Percentiles rank a stretch among this genome's conserved stretches.
phyloP scores from a whole-genome alignment of 2,888 invertebrate genomes.

The Pristionchus arcanus region DNA sequence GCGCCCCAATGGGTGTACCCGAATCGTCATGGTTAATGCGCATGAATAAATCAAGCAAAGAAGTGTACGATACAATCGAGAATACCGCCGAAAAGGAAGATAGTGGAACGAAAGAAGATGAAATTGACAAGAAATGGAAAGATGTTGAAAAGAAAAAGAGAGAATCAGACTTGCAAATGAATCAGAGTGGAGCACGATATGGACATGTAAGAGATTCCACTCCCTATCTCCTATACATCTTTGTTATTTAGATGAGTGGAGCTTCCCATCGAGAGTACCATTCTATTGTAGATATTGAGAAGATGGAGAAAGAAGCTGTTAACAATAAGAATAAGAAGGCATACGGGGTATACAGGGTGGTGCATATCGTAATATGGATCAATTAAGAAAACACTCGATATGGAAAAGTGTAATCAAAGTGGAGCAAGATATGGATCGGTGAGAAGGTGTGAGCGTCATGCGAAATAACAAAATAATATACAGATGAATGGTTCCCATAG shows the following conservation, averaged over 20 bases:
- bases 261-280: neutral
- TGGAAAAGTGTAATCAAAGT: neutral
- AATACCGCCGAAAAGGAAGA: neutral
- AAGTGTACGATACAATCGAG: neutral
- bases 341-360: neutral
- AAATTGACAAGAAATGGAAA: neutral
- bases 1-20: neutral
- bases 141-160: neutral
- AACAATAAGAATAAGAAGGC: neutral
- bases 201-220: neutral
- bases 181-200: neutral
- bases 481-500: neutral
- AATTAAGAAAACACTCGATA: neutral
- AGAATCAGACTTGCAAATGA: neutral
- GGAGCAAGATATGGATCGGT: neutral
- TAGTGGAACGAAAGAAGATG: neutral
- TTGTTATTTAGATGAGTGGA: neutral
- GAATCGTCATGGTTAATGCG: neutral
- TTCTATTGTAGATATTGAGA: neutral
- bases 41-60: neutral
- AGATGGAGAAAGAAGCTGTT: neutral
- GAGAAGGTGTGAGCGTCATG: neutral
- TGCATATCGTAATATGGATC: neutral
- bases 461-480: neutral
- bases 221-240: neutral